These are phyloP conservation scores for Caenorhabditis angaria DNA, from an alignment of 2,888 invertebrate species.

Conservation along the genomic window DNA sequence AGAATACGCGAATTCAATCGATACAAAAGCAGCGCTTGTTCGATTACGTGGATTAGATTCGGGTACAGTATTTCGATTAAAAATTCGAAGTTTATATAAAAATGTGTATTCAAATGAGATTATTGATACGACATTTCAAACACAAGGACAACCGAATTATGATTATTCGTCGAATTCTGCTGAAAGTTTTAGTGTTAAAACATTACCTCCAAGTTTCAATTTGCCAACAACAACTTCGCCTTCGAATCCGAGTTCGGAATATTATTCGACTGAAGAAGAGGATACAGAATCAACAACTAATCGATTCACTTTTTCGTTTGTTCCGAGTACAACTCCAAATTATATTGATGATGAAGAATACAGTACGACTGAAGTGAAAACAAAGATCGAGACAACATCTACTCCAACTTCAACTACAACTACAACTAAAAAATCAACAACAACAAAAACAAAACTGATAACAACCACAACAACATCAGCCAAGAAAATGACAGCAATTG, in stretches of 20 bases:
- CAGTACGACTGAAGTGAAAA: not conserved
- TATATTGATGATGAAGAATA: slow-evolving; percentile 2
- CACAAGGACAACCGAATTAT: slow-evolving; percentile 53
- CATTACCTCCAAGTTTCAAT: slow-evolving; percentile 54
- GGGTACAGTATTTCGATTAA: slow-evolving; percentile 56
- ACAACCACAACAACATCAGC: slow-evolving; percentile 24
- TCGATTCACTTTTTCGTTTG: slow-evolving; percentile 4
- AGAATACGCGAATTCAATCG: slow-evolving; percentile 63
- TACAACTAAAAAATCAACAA: slow-evolving; percentile 17
- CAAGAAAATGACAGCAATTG: slow-evolving; percentile 18
- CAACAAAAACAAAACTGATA: slow-evolving; percentile 13
- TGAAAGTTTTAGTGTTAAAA: slow-evolving; percentile 46
- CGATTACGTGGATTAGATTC: slow-evolving; percentile 60
- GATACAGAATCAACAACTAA: slow-evolving; percentile 14
- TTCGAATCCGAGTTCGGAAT: slow-evolving; percentile 27
- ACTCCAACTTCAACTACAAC: slow-evolving; percentile 17
- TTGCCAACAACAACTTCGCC: slow-evolving; percentile 32
- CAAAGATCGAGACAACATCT: not conserved
- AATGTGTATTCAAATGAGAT: slow-evolving; percentile 55
- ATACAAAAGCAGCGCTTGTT: slow-evolving; percentile 63
- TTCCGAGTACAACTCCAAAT: not conserved
- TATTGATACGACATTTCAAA: slow-evolving; percentile 57
- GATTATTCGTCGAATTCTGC: slow-evolving; percentile 49
- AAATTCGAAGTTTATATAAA: slow-evolving; percentile 50
- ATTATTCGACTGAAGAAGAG: slow-evolving; percentile 35